Base-by-base conservation (phyloP, 2,888 invertebrate species). In the Cephus spinipes region DNA sequence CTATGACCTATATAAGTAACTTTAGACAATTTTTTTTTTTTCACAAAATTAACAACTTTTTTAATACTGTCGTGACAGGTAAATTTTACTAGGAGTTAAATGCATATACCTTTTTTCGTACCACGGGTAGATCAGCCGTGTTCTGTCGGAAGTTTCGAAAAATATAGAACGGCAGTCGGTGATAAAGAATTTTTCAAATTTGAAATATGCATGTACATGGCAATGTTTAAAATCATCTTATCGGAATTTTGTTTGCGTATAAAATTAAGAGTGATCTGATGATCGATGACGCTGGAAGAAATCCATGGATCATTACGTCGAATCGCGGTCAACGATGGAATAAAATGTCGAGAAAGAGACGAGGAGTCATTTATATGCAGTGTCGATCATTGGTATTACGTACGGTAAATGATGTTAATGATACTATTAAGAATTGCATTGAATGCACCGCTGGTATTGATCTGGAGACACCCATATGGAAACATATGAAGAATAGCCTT, bases 401-500 rank as follows among this genome's bases (percentile, higher is more conserved):
- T 85, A 85, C 84, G 85, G 84, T 87, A 87, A 87, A 84, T 86
- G 85, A 85, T 86, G 82, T 85, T 86, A 86, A 87, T 86, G 87
- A 87, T 80, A 85, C 83, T 85, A 85, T 86, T 85, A 86, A 87
- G 87, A 87, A 86, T 85, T 87, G 87, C 85, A 86, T 86, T 87
- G 85, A 85, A 81, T 81, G 75, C 81, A 82, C 85, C 80, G 81
- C 75, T 81, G 83, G 81, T 83, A 84, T 85, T 84, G 83, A 83
- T 81, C 83, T 76, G 85, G 84, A 83, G 84, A 84, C 82, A 84
- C 83, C 83, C 84, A 81, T 84, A 77, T 82, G 85, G 80, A 84
- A 84, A 85, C 82, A 79, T 81, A 81, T 82, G 81, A 79, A 87
- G 84, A 87, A 87, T 86, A 85, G 84, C 84, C 83, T 83, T 85